Percentiles rank a stretch among this genome's conserved stretches.
Conservation (phyloP, 2,113 vertebrate genomes). For the Trematocara zebra region DNA sequence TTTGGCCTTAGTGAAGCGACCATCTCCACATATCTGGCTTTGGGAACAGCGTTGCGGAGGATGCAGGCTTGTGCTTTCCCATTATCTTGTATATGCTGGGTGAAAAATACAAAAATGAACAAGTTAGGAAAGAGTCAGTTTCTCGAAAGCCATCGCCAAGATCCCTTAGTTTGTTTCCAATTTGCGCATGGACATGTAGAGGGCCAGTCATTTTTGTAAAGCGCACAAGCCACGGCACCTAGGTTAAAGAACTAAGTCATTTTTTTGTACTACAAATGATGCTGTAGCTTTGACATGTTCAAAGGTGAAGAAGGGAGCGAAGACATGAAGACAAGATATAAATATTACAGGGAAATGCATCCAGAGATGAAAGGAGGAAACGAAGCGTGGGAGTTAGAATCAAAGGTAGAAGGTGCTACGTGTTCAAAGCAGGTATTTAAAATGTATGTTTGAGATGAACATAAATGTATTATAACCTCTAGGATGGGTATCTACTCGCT, state of each 20-base stretch:
- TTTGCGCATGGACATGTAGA: neutral
- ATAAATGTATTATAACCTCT: neutral
- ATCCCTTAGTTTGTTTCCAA: rapidly evolving
- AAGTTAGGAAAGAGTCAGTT: neutral
- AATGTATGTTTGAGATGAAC: neutral
- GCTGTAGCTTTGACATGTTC: neutral
- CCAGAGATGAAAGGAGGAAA: neutral
- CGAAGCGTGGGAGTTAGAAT: neutral
- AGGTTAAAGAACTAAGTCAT: neutral
- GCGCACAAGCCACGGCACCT: neutral
- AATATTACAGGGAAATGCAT: neutral
- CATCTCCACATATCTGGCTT: neutral
- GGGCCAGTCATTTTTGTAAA: neutral
- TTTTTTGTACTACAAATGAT: neutral
- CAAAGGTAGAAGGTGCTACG: neutral
- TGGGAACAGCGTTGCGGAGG: neutral
- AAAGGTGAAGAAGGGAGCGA: neutral
- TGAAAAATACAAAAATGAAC: neutral
- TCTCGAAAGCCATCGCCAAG: neutral
- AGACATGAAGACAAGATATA: neutral
- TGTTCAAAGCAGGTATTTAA: neutral
- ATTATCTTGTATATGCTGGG: neutral
- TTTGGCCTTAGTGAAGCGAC: neutral
- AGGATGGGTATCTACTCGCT: neutral
- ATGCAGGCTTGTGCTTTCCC: neutral